phyloP scores from a whole-genome alignment of 2,888 invertebrate genomes.

The Thymelicus acteon region DNA sequence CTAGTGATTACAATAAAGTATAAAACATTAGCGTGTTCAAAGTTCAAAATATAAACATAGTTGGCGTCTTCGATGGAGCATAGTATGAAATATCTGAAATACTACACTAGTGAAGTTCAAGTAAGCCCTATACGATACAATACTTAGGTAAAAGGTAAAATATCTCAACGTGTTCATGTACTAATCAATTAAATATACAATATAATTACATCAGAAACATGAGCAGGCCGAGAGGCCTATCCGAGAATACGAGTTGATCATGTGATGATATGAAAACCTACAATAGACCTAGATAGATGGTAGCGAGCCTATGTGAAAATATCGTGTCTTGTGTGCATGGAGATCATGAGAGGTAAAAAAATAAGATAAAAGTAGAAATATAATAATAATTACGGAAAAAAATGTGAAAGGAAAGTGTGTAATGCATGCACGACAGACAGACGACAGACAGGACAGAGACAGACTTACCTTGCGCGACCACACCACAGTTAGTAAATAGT shows the following conservation, averaged over 20 bases:
- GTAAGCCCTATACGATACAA: slow-evolving; percentile 62
- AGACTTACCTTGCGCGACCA: slow-evolving; percentile 72
- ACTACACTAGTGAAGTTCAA: slow-evolving; percentile 75
- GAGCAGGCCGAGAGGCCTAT: slow-evolving; percentile 45
- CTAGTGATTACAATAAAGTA: slow-evolving; percentile 67
- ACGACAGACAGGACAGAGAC: slow-evolving; percentile 70
- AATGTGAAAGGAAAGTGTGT: slow-evolving; percentile 56
- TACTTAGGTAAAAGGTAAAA: slow-evolving; percentile 48
- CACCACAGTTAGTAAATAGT: slow-evolving; percentile 55
- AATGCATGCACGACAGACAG: slow-evolving; percentile 72
- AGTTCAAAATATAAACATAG: slow-evolving; percentile 60
- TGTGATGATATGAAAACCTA: slow-evolving; percentile 29
- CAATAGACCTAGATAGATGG: slow-evolving; percentile 30
- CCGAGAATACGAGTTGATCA: slow-evolving; percentile 42
- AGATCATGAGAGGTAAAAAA: slow-evolving; percentile 74
- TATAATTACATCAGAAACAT: slow-evolving; percentile 46
- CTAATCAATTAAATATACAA: slow-evolving; percentile 42
- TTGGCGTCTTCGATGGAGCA: slow-evolving; percentile 61
- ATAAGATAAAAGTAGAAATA: slow-evolving; percentile 63
- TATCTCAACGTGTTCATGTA: slow-evolving; percentile 43
- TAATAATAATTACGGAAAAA: slow-evolving; percentile 56
- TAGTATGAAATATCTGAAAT: slow-evolving; percentile 65
- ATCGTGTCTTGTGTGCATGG: slow-evolving; percentile 75
- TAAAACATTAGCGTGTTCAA: slow-evolving; percentile 71
- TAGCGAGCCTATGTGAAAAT: slow-evolving; percentile 50